Evolutionary conservation across 2,797 vertebrate genomes (phyloP).

Genomic region (Sebastes nivosus): DNA sequence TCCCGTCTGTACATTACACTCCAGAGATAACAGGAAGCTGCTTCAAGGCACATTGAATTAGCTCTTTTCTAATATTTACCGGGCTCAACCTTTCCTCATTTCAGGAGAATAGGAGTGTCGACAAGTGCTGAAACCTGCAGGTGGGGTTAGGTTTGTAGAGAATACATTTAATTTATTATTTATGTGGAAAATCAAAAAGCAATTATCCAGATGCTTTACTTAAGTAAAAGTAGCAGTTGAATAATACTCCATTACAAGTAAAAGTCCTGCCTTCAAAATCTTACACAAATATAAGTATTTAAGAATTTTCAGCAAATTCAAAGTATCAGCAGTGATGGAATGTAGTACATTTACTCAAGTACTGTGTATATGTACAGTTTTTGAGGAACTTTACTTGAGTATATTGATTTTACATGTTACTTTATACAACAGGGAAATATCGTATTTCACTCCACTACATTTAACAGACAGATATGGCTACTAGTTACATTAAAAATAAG

Average conservation of each 20-base stretch:
- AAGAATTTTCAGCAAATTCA: background rate
- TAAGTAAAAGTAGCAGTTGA: background rate
- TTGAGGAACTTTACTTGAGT: background rate
- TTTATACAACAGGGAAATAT: background rate
- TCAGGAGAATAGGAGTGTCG: constrained; percentile 9
- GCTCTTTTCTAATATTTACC: constrained; percentile 18
- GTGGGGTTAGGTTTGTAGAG: background rate
- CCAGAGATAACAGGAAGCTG: constrained; percentile 23
- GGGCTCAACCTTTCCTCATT: constrained; percentile 5
- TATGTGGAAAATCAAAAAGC: background rate
- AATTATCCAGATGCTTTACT: background rate
- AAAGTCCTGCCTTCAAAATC: background rate
- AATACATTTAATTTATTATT: background rate
- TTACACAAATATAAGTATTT: too few species aligned
- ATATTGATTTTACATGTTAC: background rate
- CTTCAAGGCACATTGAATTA: constrained; percentile 19
- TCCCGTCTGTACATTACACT: constrained; percentile 30
- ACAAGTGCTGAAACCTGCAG: background rate
- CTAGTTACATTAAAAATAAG: background rate
- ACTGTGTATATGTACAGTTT: background rate
- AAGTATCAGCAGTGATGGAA: background rate
- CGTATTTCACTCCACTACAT: background rate
- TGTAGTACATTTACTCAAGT: background rate
- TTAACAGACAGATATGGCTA: background rate
- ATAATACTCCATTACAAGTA: background rate